Base-by-base conservation (phyloP, 2,113 vertebrate species). In the Tamias sibiricus region DNA sequence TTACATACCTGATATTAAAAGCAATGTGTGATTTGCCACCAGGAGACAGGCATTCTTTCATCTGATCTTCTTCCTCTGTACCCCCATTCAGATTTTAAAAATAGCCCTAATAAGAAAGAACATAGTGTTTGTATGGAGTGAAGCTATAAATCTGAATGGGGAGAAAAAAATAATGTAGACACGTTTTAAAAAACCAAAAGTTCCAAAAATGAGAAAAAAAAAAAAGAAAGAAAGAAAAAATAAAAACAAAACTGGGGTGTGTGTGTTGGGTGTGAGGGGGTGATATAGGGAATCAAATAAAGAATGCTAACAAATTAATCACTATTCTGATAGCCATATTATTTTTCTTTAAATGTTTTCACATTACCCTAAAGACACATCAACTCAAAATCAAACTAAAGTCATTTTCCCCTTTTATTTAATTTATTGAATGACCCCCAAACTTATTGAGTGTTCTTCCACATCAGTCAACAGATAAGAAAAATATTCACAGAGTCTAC, bases 371-470 rank as follows among this genome's bases (percentile, higher is more conserved):
- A 75, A 79, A 74, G 24, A 88, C 72, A 83, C 2, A 84, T 40
- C 20, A 3, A 62, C 44, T 92, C 37, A 89, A 22, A 74, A 49
- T 3, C 28, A 90, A 85, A 89, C 44, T 8, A 77, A 88, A 79
- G 66, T 17, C 3, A 30, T 66, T 81, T 74, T 49, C 64, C 84
- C 72, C 6, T 13, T 72, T 94, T 44, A 88, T 86, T 74, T 32
- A 57, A 47, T 75, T 84, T 93, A 80, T 80, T 81, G 47, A 79
- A 76, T 54, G 69, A 81, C 69, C 37, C 81, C 37, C 81, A 91
- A 74, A 91, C 32, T 7, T n/a, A 87, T 62, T 82, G 20, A 64
- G 19, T 49, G 42, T n/a, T 30, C 40, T 91, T 47, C 30, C 13
- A 30, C 28, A 81, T 49, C 47, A 11, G 30, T 75, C 42, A 82